Conservation (phyloP, 2,888 invertebrate species). For the Caenorhabditis wallacei region DNA sequence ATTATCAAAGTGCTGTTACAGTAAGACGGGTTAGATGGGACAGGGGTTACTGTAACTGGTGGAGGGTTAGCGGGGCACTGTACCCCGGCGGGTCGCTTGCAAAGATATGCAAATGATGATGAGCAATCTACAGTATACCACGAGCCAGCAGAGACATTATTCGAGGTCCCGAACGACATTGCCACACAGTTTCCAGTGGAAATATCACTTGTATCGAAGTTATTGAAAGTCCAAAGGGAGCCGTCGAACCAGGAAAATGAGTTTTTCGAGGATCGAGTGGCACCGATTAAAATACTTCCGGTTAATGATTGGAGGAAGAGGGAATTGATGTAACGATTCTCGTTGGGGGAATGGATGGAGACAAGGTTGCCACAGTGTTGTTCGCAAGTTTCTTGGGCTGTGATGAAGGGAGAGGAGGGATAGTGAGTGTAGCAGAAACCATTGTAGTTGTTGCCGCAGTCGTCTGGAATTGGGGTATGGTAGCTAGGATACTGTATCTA, state of each 20-base stretch:
- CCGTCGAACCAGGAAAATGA: constrained; percentile 13
- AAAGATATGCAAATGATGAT: neutral
- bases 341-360: constrained; percentile 27
- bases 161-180: neutral
- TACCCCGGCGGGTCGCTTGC: constrained; percentile 10
- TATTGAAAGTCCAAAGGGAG: constrained; percentile 2
- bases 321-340: constrained; percentile 17
- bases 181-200: neutral
- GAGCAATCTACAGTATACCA: constrained; percentile 13
- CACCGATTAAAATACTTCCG: constrained; percentile 1
- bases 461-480: constrained; percentile 3
- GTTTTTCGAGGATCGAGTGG: neutral
- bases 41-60: neutral
- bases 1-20: constrained; percentile 3
- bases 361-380: constrained; percentile 1
- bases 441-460: constrained; percentile 17
- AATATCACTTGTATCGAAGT: neutral
- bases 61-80: constrained; percentile 13
- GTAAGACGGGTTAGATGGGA: neutral
- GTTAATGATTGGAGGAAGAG: neutral
- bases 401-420: neutral
- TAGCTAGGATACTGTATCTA: too few relatives aligned
- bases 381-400: constrained; percentile 10
- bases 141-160: neutral
- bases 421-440: constrained; percentile 7